phyloP scores from a whole-genome alignment of 1,140 invertebrate species.

The Anastrepha ludens region DNA sequence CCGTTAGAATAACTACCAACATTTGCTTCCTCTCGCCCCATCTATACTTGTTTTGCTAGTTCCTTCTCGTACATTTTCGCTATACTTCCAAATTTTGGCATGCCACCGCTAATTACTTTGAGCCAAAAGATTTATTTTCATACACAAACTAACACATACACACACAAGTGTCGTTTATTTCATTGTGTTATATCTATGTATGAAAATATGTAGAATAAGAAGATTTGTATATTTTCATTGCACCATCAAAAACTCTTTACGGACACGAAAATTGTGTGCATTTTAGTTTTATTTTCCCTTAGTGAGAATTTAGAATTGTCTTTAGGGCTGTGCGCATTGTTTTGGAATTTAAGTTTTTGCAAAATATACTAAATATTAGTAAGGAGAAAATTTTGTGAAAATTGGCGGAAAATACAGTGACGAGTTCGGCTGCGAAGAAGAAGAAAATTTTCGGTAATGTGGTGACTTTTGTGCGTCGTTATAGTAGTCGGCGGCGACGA shows the following conservation, averaged over 20 bases:
- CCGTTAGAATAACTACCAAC: too few species aligned
- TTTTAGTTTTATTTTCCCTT: constrained; percentile 46
- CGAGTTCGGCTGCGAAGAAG: constrained; percentile 22
- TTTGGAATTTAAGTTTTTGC: background rate
- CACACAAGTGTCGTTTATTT: background rate
- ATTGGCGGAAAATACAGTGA: constrained; percentile 37
- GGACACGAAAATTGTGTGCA: background rate
- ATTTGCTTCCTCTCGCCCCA: too few species aligned
- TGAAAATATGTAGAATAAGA: background rate
- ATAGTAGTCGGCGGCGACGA: constrained; percentile 11
- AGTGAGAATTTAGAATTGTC: constrained; percentile 39
- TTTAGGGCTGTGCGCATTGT: constrained; percentile 25
- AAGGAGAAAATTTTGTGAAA: background rate
- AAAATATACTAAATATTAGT: background rate
- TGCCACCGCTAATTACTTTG: constrained; percentile 49
- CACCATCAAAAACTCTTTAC: constrained; percentile 18
- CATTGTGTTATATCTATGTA: too few species aligned
- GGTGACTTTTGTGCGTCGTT: constrained; percentile 46
- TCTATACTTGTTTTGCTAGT: background rate
- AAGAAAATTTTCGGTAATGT: constrained; percentile 36
- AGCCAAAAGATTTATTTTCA: constrained; percentile 46
- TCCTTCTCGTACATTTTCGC: background rate
- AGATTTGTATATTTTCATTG: constrained; percentile 36
- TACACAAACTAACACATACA: background rate
- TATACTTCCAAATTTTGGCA: constrained; percentile 44